phyloP scores from a whole-genome alignment of 1,140 invertebrate genomes.

The Microplitis mediator region DNA sequence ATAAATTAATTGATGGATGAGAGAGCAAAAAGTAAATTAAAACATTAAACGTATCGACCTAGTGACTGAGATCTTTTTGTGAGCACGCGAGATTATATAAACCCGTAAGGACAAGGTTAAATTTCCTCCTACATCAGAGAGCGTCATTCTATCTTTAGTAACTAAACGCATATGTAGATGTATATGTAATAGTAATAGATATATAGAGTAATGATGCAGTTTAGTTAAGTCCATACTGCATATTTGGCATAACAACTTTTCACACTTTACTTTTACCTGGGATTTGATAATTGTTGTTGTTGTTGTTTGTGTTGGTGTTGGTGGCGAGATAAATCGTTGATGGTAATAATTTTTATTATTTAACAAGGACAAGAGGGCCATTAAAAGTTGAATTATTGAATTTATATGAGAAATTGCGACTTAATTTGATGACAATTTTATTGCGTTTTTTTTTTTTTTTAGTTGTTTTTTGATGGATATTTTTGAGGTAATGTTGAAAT shows the following conservation, averaged over 20 bases:
- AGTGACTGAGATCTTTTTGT: conserved; percentile 40
- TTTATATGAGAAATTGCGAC: too few species aligned
- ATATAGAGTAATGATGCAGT: too few species aligned
- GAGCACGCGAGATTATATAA: conserved; percentile 47
- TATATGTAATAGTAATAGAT: background rate
- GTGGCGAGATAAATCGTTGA: too few species aligned
- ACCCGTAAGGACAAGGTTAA: conserved; percentile 48
- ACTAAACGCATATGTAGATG: background rate
- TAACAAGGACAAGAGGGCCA: too few species aligned
- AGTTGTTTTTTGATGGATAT: too few species aligned
- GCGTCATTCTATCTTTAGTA: conserved; percentile 31
- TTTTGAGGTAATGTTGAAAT: too few species aligned
- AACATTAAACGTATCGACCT: conserved; percentile 28
- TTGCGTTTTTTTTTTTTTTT: too few species aligned
- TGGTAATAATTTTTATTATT: too few species aligned
- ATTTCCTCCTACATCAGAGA: conserved; percentile 35
- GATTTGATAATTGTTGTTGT: too few species aligned
- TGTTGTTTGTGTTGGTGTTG: too few species aligned
- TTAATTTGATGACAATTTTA: too few species aligned
- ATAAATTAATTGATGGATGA: conserved; percentile 22
- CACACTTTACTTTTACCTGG: conserved; percentile 3
- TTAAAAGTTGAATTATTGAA: too few species aligned
- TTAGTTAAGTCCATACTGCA: background rate
- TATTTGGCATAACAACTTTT: conserved; percentile 29
- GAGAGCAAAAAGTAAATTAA: conserved; percentile 8